Conservation (phyloP, 2,113 vertebrate species). For the Geococcyx californianus region DNA sequence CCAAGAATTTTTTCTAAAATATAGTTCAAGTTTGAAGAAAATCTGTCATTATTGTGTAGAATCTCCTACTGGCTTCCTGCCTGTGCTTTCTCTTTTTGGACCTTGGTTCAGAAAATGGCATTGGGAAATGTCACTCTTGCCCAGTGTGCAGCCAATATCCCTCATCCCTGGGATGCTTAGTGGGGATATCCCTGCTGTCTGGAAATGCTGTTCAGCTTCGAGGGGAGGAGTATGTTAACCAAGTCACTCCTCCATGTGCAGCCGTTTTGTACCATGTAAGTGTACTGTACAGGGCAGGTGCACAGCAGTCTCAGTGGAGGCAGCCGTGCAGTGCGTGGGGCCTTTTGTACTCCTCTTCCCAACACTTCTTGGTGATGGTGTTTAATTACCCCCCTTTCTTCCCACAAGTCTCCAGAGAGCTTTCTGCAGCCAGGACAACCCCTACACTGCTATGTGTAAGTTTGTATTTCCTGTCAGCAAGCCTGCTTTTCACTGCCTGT, state of each 20-base stretch:
- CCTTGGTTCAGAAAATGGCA: not conserved
- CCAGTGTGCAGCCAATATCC: not conserved
- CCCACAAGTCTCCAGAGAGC: not conserved
- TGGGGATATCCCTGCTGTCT: not conserved
- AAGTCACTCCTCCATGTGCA: not conserved
- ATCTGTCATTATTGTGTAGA: not conserved
- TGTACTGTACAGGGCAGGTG: not conserved
- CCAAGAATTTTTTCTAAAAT: not conserved
- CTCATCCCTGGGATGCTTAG: not conserved
- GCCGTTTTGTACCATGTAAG: not conserved
- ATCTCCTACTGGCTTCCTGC: not conserved
- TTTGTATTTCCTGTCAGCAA: not conserved
- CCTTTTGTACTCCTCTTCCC: not conserved
- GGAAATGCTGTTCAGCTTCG: not conserved
- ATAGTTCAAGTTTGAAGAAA: not conserved
- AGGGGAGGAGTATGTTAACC: not conserved
- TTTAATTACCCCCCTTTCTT: not conserved
- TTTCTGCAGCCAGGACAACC: not conserved
- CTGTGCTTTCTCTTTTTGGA: not conserved
- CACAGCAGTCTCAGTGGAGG: accelerated
- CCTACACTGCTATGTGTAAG: no score
- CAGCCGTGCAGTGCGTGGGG: no score
- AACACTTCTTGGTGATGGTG: not conserved
- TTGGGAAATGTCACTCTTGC: not conserved
- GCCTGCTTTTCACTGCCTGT: not conserved